Conservation (phyloP, 1,140 invertebrate genomes). For the Aphelinus atriplicis region DNA sequence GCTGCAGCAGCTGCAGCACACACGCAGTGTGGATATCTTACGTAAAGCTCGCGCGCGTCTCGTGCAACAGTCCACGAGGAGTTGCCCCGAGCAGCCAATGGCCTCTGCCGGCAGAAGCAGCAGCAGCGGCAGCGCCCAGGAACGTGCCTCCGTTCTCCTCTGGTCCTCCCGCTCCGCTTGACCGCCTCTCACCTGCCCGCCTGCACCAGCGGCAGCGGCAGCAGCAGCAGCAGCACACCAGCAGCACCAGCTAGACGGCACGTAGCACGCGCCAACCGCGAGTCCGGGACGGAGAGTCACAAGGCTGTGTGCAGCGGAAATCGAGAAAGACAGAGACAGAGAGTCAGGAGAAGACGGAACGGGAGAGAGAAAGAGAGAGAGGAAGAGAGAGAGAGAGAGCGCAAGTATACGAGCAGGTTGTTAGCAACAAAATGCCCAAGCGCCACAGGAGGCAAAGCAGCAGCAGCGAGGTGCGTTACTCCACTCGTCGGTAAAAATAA, state of each 20-base stretch:
- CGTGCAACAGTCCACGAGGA: no score
- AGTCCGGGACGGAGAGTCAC: no score
- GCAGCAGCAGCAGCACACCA: conserved; percentile 8
- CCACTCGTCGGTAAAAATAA: conserved; percentile 34
- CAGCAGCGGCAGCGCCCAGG: background rate
- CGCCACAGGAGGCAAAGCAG: conserved; percentile 25
- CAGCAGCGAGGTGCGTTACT: conserved; percentile 23
- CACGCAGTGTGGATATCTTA: no score
- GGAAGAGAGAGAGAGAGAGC: background rate
- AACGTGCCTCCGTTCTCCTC: background rate
- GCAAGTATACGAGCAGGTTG: background rate
- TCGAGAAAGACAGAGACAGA: background rate
- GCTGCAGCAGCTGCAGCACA: no score
- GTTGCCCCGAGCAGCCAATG: background rate
- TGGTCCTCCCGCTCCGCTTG: conserved; percentile 11
- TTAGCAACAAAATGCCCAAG: conserved; percentile 25
- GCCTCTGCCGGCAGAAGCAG: background rate
- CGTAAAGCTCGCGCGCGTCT: no score
- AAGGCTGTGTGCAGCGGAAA: background rate
- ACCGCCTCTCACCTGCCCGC: background rate
- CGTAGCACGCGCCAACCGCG: background rate
- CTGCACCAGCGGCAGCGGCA: background rate
- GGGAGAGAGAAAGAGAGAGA: background rate
- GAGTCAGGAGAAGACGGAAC: background rate
- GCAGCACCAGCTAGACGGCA: background rate